Evolutionary conservation across 2,797 vertebrate genomes (phyloP).

Genomic region (Lates japonicus): DNA sequence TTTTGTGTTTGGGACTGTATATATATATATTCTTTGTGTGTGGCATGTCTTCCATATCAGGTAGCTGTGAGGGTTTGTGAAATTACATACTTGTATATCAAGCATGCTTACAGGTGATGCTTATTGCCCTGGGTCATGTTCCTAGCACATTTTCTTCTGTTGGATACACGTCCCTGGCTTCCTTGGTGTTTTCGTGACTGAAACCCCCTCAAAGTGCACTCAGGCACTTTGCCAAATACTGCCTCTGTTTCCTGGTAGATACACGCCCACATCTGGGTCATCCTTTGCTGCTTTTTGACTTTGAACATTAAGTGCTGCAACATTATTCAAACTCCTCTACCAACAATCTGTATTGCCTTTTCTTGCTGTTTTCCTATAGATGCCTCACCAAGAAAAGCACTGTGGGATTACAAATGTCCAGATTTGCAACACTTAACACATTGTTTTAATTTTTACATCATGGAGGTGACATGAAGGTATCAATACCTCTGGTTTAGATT

Average conservation of each 20-base stretch:
- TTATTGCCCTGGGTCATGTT: slow-evolving; percentile 39
- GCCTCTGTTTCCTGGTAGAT: slow-evolving; percentile 33
- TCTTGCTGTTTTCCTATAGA: background rate
- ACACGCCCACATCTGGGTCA: slow-evolving; percentile 20
- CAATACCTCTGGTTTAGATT: background rate
- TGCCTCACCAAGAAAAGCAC: background rate
- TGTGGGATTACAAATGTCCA: background rate
- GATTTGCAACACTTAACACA: background rate
- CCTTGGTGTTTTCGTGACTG: background rate
- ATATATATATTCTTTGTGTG: slow-evolving; percentile 2
- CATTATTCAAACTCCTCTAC: background rate
- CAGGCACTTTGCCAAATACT: slow-evolving; percentile 19
- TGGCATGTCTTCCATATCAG: slow-evolving; percentile 7
- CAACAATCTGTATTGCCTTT: background rate
- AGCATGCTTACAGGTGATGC: slow-evolving; percentile 23
- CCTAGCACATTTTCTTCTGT: slow-evolving; percentile 9
- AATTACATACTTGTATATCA: slow-evolving; percentile 8
- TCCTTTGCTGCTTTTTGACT: background rate
- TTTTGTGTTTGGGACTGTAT: background rate
- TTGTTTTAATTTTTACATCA: background rate
- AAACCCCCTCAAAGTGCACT: slow-evolving; percentile 36
- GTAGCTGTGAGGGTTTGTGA: background rate
- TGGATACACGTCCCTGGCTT: slow-evolving; percentile 36
- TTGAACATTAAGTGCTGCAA: background rate
- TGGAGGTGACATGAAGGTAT: background rate